Percentiles rank a stretch among this genome's conserved stretches.
Conservation (phyloP, 2,797 vertebrate species). For the Neostethus bicornis region DNA sequence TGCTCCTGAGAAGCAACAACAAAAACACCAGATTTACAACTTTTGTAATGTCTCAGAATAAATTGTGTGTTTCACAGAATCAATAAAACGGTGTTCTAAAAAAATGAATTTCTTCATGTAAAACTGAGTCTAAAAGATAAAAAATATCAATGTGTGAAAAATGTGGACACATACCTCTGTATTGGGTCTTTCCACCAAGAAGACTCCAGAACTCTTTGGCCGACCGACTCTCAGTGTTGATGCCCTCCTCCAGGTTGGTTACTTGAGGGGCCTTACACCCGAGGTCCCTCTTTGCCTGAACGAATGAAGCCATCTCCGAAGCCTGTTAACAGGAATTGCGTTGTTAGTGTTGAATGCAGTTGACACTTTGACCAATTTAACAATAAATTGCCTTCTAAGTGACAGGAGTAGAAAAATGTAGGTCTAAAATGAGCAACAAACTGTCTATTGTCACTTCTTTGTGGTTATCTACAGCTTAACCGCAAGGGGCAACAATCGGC, state of each 20-base stretch:
- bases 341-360: neutral
- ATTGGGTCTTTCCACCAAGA: conserved; percentile 79
- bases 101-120: neutral
- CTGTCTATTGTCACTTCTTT: conserved; percentile 9
- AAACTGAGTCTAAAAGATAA: neutral
- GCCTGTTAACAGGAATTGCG: conserved; percentile 64
- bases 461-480: too few relatives aligned
- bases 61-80: neutral
- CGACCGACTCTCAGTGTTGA: conserved; percentile 79
- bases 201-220: conserved; percentile 85
- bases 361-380: neutral
- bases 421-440: neutral
- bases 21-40: conserved; percentile 11
- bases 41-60: neutral
- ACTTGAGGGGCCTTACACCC: conserved; percentile 84
- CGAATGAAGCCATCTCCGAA: conserved; percentile 82
- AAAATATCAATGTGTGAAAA: neutral
- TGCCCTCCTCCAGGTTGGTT: conserved; percentile 82
- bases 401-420: neutral
- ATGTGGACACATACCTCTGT: conserved; percentile 73
- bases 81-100: neutral
- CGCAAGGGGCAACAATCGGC: too few relatives aligned
- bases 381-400: neutral
- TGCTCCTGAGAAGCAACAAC: conserved; percentile 65
- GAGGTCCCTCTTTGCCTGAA: conserved; percentile 84